phyloP scores from a whole-genome alignment of 1,140 invertebrate species.

The Muscidifurax raptorellus region DNA sequence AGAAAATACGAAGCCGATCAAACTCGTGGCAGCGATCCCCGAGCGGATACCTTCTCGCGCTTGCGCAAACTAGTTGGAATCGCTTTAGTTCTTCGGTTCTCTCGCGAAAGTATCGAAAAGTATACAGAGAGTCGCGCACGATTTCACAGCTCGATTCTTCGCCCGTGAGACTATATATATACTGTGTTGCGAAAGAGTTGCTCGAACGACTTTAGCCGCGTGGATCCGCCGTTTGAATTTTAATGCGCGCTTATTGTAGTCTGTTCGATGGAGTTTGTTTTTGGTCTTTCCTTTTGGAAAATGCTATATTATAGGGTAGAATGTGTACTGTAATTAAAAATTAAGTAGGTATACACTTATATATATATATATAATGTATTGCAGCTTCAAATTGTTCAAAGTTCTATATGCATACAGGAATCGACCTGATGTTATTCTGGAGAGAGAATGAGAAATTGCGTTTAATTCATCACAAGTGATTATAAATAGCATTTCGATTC shows the following conservation, averaged over 20 bases:
- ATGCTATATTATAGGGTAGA: no score
- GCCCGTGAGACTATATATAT: neutral
- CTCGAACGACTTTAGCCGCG: neutral
- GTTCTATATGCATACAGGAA: neutral
- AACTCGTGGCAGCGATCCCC: neutral
- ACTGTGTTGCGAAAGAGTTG: neutral
- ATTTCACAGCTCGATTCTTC: neutral
- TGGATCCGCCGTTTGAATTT: neutral
- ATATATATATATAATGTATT: no score
- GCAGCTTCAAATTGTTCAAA: neutral
- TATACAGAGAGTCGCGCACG: slow-evolving; percentile 8
- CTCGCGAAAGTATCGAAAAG: slow-evolving; percentile 35
- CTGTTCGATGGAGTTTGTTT: neutral
- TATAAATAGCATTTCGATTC: neutral
- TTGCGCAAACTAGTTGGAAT: slow-evolving; percentile 20
- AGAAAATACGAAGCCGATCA: slow-evolving; percentile 32
- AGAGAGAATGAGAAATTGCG: neutral
- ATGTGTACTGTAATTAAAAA: no score
- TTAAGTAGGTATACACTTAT: no score
- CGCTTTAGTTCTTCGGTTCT: neutral
- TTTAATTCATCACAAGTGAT: neutral
- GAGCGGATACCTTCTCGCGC: neutral
- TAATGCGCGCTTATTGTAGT: neutral
- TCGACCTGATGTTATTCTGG: neutral
- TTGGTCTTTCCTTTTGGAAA: no score